Evolutionary conservation across 2,888 invertebrate species (phyloP).

Genomic region (Acronicta alni): DNA sequence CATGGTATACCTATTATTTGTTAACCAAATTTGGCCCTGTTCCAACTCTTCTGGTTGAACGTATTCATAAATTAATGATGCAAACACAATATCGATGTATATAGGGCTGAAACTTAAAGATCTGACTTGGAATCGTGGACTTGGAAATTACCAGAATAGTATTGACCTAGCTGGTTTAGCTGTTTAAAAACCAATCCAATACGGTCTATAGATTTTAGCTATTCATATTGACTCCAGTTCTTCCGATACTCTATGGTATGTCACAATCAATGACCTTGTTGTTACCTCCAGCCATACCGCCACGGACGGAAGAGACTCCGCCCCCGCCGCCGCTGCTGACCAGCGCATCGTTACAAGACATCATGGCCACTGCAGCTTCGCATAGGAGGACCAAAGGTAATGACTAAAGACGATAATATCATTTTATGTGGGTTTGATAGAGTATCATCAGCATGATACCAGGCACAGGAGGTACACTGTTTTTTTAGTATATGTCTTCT

Average conservation of each 20-base stretch:
- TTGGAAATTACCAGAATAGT: too few species aligned
- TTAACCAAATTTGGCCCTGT: too few species aligned
- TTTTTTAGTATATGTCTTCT: too few species aligned
- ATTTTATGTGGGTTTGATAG: too few species aligned
- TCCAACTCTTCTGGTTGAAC: too few species aligned
- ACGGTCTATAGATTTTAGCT: not conserved
- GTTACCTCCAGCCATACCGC: conserved; percentile 75
- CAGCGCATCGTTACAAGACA: conserved; percentile 86
- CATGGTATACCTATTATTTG: too few species aligned
- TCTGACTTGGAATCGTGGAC: too few species aligned
- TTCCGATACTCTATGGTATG: not conserved
- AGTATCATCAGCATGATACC: too few species aligned
- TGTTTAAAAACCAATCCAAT: not conserved
- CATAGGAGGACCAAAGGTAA: conserved; percentile 84
- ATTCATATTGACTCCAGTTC: not conserved
- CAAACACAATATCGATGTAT: too few species aligned
- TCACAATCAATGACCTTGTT: not conserved
- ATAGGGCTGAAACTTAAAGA: too few species aligned
- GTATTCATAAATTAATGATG: too few species aligned
- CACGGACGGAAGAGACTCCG: conserved; percentile 79
- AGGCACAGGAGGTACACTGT: too few species aligned
- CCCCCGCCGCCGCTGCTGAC: conserved; percentile 83
- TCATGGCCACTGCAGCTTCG: conserved; percentile 87
- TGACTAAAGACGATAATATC: not conserved
- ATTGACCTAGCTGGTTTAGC: not conserved